Evolutionary conservation across 2,113 vertebrate genomes (phyloP).

Genomic region (Myrmecophaga tridactyla): DNA sequence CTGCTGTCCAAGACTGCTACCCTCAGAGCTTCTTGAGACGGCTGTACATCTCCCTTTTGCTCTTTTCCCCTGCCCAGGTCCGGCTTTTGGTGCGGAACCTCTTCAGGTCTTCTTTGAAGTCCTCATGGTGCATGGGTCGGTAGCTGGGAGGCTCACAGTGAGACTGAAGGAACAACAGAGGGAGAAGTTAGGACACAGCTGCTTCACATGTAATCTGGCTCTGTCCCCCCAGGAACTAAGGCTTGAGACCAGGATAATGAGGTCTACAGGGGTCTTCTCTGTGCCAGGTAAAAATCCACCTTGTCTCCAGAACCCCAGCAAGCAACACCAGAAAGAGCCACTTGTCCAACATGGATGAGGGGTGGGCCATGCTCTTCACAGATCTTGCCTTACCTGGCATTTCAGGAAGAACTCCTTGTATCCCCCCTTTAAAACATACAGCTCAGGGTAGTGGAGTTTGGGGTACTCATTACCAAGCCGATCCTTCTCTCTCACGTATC

Average conservation of each 20-base stretch:
- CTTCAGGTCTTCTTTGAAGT: conserved; percentile 94
- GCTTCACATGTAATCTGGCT: not conserved
- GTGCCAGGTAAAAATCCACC: not conserved
- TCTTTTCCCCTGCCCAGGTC: conserved; percentile 96
- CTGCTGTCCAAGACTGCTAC: rapidly evolving
- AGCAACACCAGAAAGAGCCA: not conserved
- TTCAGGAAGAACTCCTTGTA: conserved; percentile 94
- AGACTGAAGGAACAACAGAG: conserved; percentile 77
- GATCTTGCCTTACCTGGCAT: conserved; percentile 83
- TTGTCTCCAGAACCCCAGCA: not conserved
- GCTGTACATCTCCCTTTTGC: conserved; percentile 96
- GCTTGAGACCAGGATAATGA: not conserved
- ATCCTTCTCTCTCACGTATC: conserved; percentile 92
- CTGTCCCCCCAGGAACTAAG: not conserved
- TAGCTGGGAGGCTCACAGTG: conserved; percentile 95
- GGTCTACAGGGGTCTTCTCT: not conserved
- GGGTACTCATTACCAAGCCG: conserved; percentile 93
- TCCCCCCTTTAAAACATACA: conserved; percentile 95
- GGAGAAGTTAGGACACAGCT: not conserved
- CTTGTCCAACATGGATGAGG: not conserved
- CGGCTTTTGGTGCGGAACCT: conserved; percentile 93
- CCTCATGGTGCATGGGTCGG: conserved; percentile 95
- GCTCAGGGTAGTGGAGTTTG: conserved; percentile 94
- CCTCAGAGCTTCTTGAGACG: conserved; percentile 94
- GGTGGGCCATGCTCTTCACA: not conserved